Base-by-base conservation (phyloP, 2,113 vertebrate species). In the Pluvianellus socialis region DNA sequence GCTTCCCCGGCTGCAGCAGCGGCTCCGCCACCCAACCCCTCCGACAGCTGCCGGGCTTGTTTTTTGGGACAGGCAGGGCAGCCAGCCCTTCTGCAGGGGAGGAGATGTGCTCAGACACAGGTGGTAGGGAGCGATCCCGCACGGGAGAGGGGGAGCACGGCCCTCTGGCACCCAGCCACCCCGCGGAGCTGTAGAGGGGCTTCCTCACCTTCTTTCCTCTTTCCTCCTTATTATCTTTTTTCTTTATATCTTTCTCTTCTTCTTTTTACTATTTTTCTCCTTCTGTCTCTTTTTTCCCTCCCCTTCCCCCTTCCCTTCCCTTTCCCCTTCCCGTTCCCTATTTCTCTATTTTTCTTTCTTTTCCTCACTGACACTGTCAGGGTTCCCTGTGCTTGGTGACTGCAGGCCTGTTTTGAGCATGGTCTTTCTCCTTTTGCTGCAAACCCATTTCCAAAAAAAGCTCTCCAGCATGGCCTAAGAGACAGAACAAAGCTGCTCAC, bases 61-160 rank as follows among this genome's bases (percentile, higher is more conserved):
- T 50, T 81, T 81, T 27, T 47, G 70, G 87, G 74, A 33, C 17
- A 5, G 80, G 79, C 62, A 67, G 22, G 49, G 49, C 49, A 24
- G 49, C 49, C 49, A 24, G 22, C 49, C 49, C 49, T 50, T 50
- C 49, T 50, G 49, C 49, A 50, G 61, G 53, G 83, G 33, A 49
- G 67, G 85, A 45, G 68, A 44, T 7, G 21, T 30, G 44, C 70
- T 71, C 10, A 5, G 12, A 44, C 58, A 74, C 35, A 28, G 58
- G n/a, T 33, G 40, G 38, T 71, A 38, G 59, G 47, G 74, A 6
- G 6, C 6, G 4, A 67, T 53, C 45, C 42, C 30, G 27, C 4
- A 1, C 0, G 0, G 35, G 23, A 88, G n/a, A 40, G 35, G 15
- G 22, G 22, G 12, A 88, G 23, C 23, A 6, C 0, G 1, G 45